A percentile compares a stretch with the other conserved stretches of the same genome.
These are phyloP conservation scores for Hydroisotoma schaefferi DNA, from an alignment of 2,888 invertebrate species.

Conservation along the genomic window DNA sequence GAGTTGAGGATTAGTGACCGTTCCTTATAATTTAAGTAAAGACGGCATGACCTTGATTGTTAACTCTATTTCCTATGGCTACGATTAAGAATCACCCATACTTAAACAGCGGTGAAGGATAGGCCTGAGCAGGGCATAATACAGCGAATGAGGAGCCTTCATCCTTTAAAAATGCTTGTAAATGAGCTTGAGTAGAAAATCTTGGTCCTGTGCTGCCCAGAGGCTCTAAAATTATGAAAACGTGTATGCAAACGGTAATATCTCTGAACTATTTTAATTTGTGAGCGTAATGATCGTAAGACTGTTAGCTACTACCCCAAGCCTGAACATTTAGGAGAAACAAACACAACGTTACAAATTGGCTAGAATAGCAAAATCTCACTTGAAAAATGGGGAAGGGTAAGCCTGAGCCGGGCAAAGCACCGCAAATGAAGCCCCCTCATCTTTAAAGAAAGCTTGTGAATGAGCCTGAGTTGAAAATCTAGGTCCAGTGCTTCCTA, in stretches of 20 bases:
- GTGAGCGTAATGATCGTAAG: no score
- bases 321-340: no score
- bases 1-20: no score
- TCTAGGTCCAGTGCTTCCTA: slow-evolving; percentile 49
- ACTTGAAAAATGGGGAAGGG: slow-evolving; percentile 47
- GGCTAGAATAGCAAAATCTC: slow-evolving; percentile 19
- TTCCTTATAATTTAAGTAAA: no score
- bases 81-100: no score
- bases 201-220: slow-evolving; percentile 49
- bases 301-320: no score
- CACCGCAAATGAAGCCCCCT: slow-evolving; percentile 39
- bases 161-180: slow-evolving; percentile 47
- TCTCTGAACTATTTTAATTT: no score
- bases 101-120: slow-evolving; percentile 47
- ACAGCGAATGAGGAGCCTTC: slow-evolving; percentile 40
- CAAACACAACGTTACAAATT: no score
- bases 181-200: slow-evolving; percentile 47
- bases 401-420: slow-evolving; percentile 47
- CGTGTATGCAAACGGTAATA: no score
- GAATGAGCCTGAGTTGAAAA: slow-evolving; percentile 48
- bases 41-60: no score
- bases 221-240: no score
- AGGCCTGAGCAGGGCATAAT: slow-evolving; percentile 47
- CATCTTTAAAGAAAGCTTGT: slow-evolving; percentile 46
- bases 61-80: no score